These are phyloP conservation scores for Sycophila sp. DNA, from an alignment of 1,140 invertebrate species.

Conservation along the genomic window DNA sequence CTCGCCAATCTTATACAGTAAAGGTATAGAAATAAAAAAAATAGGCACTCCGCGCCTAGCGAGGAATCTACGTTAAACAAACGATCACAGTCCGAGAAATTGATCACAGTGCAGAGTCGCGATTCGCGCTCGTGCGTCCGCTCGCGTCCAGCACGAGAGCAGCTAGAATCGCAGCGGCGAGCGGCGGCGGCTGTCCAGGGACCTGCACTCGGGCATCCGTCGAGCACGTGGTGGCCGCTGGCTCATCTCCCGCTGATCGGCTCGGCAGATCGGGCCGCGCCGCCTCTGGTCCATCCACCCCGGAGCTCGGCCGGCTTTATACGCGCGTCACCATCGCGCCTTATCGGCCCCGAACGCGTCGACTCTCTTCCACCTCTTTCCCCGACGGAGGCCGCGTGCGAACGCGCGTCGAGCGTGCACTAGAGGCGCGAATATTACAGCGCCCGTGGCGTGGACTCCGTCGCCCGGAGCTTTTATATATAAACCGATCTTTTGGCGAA, in stretches of 20 bases:
- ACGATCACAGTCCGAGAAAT: conserved; percentile 50
- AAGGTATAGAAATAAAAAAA: no score
- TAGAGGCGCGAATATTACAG: conserved; percentile 37
- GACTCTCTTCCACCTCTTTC: background rate
- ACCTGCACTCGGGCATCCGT: background rate
- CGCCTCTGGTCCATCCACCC: background rate
- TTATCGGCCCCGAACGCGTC: no score
- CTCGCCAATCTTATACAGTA: no score
- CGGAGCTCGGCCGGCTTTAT: no score
- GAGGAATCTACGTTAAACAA: no score
- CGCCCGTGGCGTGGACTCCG: no score
- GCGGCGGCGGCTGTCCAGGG: no score
- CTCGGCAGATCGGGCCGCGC: background rate
- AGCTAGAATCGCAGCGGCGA: no score
- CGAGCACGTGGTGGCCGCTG: conserved; percentile 2
- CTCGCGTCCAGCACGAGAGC: no score
- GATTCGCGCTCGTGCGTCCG: background rate
- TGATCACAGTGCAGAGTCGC: conserved; percentile 44
- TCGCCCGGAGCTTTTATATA: conserved; percentile 50
- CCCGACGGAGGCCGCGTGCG: conserved; percentile 28
- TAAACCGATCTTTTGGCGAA: conserved; percentile 48
- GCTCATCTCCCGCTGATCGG: conserved; percentile 10
- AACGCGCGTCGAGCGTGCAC: conserved; percentile 33
- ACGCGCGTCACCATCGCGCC: background rate
- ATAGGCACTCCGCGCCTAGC: no score